Evolutionary conservation across 2,113 vertebrate genomes (phyloP).

Genomic region (Paradisaea rubra): DNA sequence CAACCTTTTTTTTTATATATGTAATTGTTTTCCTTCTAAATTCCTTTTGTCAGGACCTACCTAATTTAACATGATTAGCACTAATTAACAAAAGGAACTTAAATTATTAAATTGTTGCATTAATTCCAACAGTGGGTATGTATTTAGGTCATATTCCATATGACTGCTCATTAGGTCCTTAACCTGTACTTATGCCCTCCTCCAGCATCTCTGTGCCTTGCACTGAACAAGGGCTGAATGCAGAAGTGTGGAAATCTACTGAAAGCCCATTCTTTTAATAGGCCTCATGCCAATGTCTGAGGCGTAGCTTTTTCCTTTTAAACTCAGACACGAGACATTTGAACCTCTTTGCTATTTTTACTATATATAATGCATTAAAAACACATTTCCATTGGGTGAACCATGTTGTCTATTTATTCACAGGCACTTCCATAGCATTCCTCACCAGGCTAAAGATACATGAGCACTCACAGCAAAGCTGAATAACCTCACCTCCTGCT

Average conservation of each 20-base stretch:
- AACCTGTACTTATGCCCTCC: not conserved
- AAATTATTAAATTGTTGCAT: not conserved
- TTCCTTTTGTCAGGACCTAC: not conserved
- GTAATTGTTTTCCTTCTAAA: not conserved
- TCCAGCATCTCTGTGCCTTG: not conserved
- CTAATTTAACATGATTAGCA: not conserved
- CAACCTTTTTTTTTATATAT: not conserved
- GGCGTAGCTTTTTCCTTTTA: not conserved
- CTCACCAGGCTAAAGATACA: not conserved
- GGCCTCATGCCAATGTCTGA: rapidly evolving
- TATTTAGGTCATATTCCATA: not conserved
- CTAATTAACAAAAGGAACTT: not conserved
- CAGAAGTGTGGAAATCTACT: not conserved
- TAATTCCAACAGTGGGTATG: not conserved
- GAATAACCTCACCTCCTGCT: not conserved
- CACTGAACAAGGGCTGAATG: not conserved
- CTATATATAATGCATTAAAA: not conserved
- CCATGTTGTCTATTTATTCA: not conserved
- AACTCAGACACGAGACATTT: not conserved
- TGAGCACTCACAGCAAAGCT: not conserved
- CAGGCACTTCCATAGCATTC: not conserved
- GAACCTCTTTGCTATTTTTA: not conserved
- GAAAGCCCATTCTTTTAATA: not conserved
- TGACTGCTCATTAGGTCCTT: not conserved
- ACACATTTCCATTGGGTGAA: not conserved